Evolutionary conservation across 2,113 vertebrate genomes (phyloP), one percentile per base, ranked within the genome.

Genomic region (Aegithalos caudatus): DNA sequence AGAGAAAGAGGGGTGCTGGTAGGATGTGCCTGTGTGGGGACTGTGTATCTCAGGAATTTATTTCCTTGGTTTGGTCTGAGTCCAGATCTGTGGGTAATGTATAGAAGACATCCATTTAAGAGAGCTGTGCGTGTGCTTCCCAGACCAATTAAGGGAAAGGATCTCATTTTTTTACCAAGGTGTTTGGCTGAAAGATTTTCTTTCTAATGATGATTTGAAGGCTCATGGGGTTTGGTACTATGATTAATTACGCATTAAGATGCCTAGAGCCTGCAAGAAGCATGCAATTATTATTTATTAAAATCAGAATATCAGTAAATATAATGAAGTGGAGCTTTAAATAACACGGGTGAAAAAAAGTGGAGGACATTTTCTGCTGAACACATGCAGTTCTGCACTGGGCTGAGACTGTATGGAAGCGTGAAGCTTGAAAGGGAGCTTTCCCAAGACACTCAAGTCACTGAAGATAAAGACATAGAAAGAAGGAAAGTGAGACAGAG

Each of bases 201-300:
- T 93, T 97, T 83, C 85, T 96, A 83, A 92, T 92, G 93, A 88
- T 88, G 90, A 95, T 96, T 95, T 94, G 89, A 96, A 90, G 70
- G 53, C 95, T 91, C 93, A 17, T 87, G 95, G 73, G 91, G 61
- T 86, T 96, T 93, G 82, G 64, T 88, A 89, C 70, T 94, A 29
- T 90, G 90, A 95, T 96, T 97, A 95, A 97, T 97, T 96, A 94
- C 71, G 7, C 3, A 12, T 90, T 90, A 77, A 81, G 93, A 86
- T 93, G 88, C 92, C 50, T 95, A 60, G 45, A 88, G 88, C 82
- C 87, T 94, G 72, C 64, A 83, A 94, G 81, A 92, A 78, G 74
- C 25, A 9, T 60, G 35, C 2, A 6, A 78, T 96, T 95, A 90
- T 96, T 96, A 92, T 97, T 95, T 95, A 93, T 93, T 96, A 81